Base-by-base conservation (phyloP, 2,888 invertebrate genomes). In the Clepsis dumicolana region DNA sequence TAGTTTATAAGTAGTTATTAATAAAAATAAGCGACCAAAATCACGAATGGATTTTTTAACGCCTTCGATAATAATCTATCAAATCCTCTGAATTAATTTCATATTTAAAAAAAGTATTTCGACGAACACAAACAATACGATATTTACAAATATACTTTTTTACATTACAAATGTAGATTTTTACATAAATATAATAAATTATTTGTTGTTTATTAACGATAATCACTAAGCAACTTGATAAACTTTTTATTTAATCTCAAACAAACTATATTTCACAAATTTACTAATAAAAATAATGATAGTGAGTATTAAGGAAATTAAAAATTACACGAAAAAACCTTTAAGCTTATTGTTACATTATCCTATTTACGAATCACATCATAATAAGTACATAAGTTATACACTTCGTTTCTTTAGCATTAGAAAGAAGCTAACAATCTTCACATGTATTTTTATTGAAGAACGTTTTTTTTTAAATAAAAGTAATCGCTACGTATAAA, bases 31-130 rank as follows among this genome's bases (percentile, higher is more conserved):
- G 21, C 56, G 29, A 67, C 38, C 38, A 27, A 61, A 62, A 68
- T 68, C 68, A 68, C 68, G n/a, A 64, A 16, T 48, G 12, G 12
- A 4, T 63, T 59, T 29, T 63, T 59, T 38, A 52, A 52, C 48
- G 52, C 53, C 52, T 65, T 41, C 24, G 16, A 60, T 65, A 60
- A 59, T n/a, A 59, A 65, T 53, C 16, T 66, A 68, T 68, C 68
- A 68, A 68, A 68, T 67, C 67, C 67, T 41, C 50, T 38, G n/a
- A 63, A 63, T 63, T 62, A 67, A 67, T 57, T 68, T 64, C 64
- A 56, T 25, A 41, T 52, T 61, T 8, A 50, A 35, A 60, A 27
- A 29, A 57, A 24, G 1, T 27, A 27, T 62, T 35, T 38, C 29
- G 50, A 62, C 57, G 57, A 60, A 44, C 41, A 53, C 21, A 64